Conservation (phyloP, 2,888 invertebrate species). For the Harpalus rubripes region DNA sequence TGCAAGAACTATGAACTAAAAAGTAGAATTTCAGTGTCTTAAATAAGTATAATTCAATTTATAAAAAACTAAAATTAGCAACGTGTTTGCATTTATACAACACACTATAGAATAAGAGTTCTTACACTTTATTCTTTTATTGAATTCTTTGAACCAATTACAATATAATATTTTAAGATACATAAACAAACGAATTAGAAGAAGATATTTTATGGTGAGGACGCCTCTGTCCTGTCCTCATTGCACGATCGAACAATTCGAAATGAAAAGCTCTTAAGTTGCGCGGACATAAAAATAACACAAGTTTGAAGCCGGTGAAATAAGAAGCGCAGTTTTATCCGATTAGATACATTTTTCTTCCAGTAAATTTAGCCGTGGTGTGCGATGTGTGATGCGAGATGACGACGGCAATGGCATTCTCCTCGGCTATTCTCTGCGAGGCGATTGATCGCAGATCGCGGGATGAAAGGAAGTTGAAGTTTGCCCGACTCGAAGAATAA, state of each 20-base stretch:
- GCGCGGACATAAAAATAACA: constrained; percentile 64
- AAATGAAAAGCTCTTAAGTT: constrained; percentile 67
- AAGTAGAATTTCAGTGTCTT: too few species aligned
- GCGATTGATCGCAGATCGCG: constrained; percentile 49
- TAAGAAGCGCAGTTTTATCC: constrained; percentile 66
- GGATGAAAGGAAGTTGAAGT: constrained; percentile 34
- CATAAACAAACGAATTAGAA: too few species aligned
- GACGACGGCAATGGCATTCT: constrained; percentile 19
- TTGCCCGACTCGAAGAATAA: constrained; percentile 50
- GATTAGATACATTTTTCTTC: constrained; percentile 71
- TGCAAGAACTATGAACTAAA: too few species aligned
- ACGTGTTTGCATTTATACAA: too few species aligned
- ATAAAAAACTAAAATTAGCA: too few species aligned
- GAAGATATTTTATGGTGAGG: too few species aligned
- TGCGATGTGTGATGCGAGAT: constrained; percentile 68
- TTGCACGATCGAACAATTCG: constrained; percentile 56
- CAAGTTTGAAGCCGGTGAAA: constrained; percentile 61
- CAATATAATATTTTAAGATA: too few species aligned
- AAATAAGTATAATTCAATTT: too few species aligned
- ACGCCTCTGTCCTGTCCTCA: too few species aligned
- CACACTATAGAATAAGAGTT: too few species aligned
- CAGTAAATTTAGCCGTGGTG: constrained; percentile 69
- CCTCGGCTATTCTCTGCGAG: background rate
- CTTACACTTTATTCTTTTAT: too few species aligned
- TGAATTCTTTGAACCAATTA: too few species aligned